These are phyloP conservation scores for Hydropotes inermis DNA, from an alignment of 2,113 vertebrate genomes.

Conservation along the genomic window DNA sequence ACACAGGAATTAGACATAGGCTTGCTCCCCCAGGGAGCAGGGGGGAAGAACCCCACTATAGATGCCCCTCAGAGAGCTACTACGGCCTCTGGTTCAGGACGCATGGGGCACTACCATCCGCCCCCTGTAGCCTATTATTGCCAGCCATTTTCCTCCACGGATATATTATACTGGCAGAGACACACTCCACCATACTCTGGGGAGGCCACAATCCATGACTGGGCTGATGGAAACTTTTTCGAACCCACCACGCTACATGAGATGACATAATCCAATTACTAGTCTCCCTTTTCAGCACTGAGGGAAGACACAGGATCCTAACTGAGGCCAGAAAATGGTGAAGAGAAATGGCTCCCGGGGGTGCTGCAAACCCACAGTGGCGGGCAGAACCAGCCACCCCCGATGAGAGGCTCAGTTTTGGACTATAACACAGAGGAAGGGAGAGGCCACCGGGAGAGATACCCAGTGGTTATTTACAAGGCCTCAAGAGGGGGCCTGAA, in stretches of 20 bases:
- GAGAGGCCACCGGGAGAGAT: neutral
- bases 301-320: neutral
- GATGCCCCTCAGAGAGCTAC: neutral
- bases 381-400: neutral
- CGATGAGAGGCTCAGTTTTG: rapidly evolving
- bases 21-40: rapidly evolving
- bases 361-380: neutral
- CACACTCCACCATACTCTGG: rapidly evolving
- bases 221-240: neutral
- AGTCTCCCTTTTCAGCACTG: neutral
- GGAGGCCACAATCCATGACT: neutral
- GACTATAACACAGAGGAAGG: neutral
- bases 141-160: neutral
- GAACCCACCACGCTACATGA: rapidly evolving
- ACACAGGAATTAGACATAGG: neutral
- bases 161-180: neutral
- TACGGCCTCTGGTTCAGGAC: neutral
- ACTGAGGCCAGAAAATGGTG: neutral
- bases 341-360: neutral
- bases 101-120: neutral
- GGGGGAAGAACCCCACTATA: neutral
- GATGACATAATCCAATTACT: neutral
- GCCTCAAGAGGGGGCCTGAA: neutral
- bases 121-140: neutral
- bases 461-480: neutral